phyloP scores from a whole-genome alignment of 2,113 vertebrate genomes.

The Rhegmatorhina hoffmannsi region DNA sequence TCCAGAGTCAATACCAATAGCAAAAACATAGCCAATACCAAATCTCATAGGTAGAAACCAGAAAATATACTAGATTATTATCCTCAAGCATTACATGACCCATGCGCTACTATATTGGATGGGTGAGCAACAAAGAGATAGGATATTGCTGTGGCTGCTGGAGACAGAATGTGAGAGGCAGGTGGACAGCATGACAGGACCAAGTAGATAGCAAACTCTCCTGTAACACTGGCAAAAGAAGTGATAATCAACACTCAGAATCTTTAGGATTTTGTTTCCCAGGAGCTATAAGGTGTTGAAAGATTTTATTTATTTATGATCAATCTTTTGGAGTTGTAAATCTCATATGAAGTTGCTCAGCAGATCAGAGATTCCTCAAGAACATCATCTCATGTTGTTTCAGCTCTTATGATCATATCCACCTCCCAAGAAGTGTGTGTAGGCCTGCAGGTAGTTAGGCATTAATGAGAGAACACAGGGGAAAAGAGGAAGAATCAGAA shows the following conservation, averaged over 20 bases:
- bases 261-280: neutral
- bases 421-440: neutral
- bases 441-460: neutral
- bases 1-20: neutral
- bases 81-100: neutral
- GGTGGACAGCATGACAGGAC: neutral
- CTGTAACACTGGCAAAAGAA: fast-evolving
- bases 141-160: neutral
- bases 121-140: neutral
- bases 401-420: neutral
- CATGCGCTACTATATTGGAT: neutral
- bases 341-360: neutral
- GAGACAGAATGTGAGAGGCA: neutral
- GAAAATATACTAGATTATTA: neutral
- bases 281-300: neutral
- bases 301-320: neutral
- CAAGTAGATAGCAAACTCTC: neutral
- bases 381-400: neutral
- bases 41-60: neutral
- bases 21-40: neutral
- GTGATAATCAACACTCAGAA: neutral
- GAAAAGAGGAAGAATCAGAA: neutral
- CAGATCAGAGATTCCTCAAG: neutral
- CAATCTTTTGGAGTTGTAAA: neutral
- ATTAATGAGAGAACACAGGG: neutral